Percentiles rank a stretch among this genome's conserved stretches.
Evolutionary conservation across 2,888 invertebrate species (phyloP).

Genomic region (Pharmacophagus antenor): DNA sequence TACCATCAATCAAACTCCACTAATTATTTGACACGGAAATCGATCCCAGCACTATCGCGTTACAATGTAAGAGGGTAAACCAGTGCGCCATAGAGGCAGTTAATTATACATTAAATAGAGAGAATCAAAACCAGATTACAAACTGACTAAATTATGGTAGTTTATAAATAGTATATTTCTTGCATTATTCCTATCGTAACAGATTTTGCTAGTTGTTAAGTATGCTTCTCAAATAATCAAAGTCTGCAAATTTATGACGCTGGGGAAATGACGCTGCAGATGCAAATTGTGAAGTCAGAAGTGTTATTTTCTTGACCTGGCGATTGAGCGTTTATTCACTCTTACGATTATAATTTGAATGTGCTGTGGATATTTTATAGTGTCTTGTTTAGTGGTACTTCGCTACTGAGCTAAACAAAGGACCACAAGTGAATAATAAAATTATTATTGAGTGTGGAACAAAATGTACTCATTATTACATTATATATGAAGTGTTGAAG

Average conservation of each 20-base stretch:
- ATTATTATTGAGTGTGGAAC: no score
- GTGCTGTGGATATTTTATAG: not conserved
- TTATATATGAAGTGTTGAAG: no score
- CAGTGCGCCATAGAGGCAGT: not conserved
- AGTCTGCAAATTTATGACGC: conserved; percentile 19
- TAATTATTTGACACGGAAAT: no score
- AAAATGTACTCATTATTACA: no score
- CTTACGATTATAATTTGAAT: not conserved
- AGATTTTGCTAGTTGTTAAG: conserved; percentile 25
- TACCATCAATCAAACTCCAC: no score
- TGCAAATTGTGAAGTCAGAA: conserved; percentile 22
- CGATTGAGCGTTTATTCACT: conserved; percentile 7
- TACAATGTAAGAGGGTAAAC: not conserved
- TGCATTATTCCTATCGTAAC: conserved; percentile 13
- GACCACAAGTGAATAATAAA: no score
- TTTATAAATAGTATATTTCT: conserved; percentile 5
- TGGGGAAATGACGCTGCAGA: conserved; percentile 23
- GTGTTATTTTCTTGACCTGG: conserved; percentile 12
- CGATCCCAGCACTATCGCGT: no score
- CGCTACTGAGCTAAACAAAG: no score
- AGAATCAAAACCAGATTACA: not conserved
- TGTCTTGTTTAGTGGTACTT: no score
- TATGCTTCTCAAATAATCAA: conserved; percentile 28
- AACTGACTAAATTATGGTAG: not conserved
- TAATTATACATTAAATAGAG: not conserved